Evolutionary conservation across 2,888 invertebrate genomes (phyloP), one percentile per base, ranked within the genome.

Genomic region (Pemphredon lugubris): DNA sequence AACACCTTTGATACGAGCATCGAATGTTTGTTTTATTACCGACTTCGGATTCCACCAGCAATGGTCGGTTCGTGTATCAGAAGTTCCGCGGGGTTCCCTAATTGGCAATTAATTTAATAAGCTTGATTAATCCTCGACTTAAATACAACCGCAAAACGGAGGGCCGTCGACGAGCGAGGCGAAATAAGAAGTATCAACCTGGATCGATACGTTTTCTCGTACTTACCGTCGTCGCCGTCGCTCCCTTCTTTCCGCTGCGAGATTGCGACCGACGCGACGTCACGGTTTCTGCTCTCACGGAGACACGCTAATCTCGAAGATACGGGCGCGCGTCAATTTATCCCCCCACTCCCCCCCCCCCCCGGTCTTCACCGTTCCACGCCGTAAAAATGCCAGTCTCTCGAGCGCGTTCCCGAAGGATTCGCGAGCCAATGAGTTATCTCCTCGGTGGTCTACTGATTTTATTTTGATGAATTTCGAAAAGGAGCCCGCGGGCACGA

Each of bases 381-480:
- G 48, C 21, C 18, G 54, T 53, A 69, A 73, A 71, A 80, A 74
- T 64, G 68, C 50, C 70, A 30, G 69, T 51, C 59, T 51, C 59
- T 69, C 64, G 66, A 47, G 30, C 21, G 45, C 21, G n/a, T 21
- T 18, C 23, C 67, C 42, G 45, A 68, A 58, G n/a, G 57, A 66
- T 69, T 61, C 50, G 60, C 70, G 70, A 37, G 57, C 72, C n/a
- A 58, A 81, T 79, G 83, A 83, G 83, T 83, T 82, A 82, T 83
- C 81, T 82, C 66, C 76, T 61, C 71, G 82, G 83, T 83, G 83
- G 79, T 81, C 80, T 74, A 71, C 77, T 77, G 82, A 79, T 83
- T 85, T 83, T 84, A 82, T 87, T 86, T 86, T 84, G 86, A 86
- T 85, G 84, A 86, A 87, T 86, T 87, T 86, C 79, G 82, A 84